These are phyloP conservation scores for Sebastes alutus DNA, from an alignment of 2,797 vertebrate species.

Conservation along the genomic window DNA sequence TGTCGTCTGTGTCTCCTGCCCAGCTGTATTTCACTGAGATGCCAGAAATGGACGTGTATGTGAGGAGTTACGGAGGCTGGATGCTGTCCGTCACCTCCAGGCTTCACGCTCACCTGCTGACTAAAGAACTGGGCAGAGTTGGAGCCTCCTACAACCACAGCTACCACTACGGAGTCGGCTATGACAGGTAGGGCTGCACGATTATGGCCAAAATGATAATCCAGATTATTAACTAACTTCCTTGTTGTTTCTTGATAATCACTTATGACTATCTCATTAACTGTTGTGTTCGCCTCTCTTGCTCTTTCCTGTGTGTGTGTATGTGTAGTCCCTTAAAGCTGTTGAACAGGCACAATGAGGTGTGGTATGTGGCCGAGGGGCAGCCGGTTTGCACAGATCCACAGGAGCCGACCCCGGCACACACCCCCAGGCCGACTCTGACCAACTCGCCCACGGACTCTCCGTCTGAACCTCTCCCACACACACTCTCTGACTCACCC, in stretches of 20 bases:
- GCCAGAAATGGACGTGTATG: slow-evolving; percentile 83
- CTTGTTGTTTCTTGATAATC: too few species aligned
- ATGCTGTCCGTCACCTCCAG: slow-evolving; percentile 84
- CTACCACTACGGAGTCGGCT: slow-evolving; percentile 82
- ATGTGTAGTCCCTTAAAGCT: slow-evolving; percentile 79
- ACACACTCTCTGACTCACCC: slow-evolving; percentile 41
- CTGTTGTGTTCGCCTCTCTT: too few species aligned
- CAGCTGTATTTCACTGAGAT: slow-evolving; percentile 85
- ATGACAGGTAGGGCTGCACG: slow-evolving; percentile 73
- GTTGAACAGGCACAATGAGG: slow-evolving; percentile 84
- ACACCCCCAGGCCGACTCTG: slow-evolving; percentile 27
- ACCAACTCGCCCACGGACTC: slow-evolving; percentile 16
- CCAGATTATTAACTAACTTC: not conserved
- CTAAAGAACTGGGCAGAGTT: slow-evolving; percentile 77
- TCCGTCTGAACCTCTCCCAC: slow-evolving; percentile 4
- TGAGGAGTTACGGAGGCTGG: slow-evolving; percentile 85
- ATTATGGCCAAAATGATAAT: not conserved
- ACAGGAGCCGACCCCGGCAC: slow-evolving; percentile 65
- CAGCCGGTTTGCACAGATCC: slow-evolving; percentile 73
- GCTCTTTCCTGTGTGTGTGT: not conserved
- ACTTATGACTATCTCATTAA: too few species aligned
- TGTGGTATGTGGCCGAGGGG: slow-evolving; percentile 82
- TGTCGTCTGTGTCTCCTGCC: not conserved
- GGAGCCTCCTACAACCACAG: slow-evolving; percentile 77
- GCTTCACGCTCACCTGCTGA: slow-evolving; percentile 80